Conservation (phyloP, 37 sponge, comb jelly and placozoan species). For the Ephydatia muelleri region DNA sequence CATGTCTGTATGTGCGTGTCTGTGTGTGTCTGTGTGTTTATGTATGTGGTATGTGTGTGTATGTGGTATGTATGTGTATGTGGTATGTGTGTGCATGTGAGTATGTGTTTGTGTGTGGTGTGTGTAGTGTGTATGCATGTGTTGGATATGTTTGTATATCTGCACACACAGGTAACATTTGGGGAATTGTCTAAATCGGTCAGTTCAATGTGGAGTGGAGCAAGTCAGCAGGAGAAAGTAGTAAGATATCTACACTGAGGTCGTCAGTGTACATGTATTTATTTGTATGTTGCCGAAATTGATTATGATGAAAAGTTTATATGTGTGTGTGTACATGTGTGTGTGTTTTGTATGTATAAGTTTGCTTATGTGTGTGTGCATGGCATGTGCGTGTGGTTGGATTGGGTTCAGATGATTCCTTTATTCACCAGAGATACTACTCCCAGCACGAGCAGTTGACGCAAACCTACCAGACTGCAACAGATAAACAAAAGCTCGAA, state of each 20-base stretch:
- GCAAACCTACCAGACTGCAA: slow-evolving; percentile 7
- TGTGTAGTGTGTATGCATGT: not conserved
- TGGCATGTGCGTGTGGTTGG: not conserved
- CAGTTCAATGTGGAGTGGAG: not conserved
- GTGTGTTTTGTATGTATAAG: slow-evolving; percentile 7
- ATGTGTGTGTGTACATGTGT: slow-evolving; percentile 17
- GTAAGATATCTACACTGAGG: not conserved
- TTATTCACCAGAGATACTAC: slow-evolving; percentile 15
- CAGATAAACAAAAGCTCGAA: not conserved
- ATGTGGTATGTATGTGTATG: slow-evolving; percentile 2
- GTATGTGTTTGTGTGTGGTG: not conserved
- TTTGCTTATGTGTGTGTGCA: not conserved
- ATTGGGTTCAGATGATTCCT: not conserved
- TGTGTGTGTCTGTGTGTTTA: slow-evolving; percentile 17
- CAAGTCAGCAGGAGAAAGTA: not conserved
- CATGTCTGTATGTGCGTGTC: not conserved
- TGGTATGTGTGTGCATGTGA: slow-evolving; percentile 18
- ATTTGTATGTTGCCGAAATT: not conserved
- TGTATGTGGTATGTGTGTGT: slow-evolving; percentile 19
- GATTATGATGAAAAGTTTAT: not conserved
- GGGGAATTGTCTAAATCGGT: not conserved
- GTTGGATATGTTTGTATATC: not conserved
- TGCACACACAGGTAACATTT: not conserved
- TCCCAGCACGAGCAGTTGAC: slow-evolving; percentile 26
- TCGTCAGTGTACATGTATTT: too few relatives aligned